phyloP scores from a whole-genome alignment of 30 jellyfish, hydroid and myxozoan genomes.

The Aurelia coerulea region DNA sequence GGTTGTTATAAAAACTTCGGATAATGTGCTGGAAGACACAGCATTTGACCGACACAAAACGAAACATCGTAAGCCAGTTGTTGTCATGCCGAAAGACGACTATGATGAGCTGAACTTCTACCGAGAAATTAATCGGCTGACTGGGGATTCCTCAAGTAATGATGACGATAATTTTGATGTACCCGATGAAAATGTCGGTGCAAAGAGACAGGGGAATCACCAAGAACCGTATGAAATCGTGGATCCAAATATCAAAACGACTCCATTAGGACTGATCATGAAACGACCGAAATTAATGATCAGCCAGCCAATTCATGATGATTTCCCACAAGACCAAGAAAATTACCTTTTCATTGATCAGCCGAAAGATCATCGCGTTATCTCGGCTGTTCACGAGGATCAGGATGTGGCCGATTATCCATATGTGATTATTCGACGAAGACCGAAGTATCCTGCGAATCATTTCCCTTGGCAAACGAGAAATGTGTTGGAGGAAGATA shows the following conservation, averaged over 20 bases:
- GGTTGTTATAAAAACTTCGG: slow-evolving; percentile 43
- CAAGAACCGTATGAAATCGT: slow-evolving; percentile 63
- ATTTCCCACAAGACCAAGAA: slow-evolving; percentile 71
- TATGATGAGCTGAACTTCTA: slow-evolving; percentile 63
- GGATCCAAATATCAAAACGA: slow-evolving; percentile 14
- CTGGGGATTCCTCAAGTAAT: slow-evolving; percentile 43
- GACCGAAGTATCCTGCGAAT: slow-evolving; percentile 16
- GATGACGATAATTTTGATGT: slow-evolving; percentile 10
- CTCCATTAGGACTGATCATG: slow-evolving; percentile 12
- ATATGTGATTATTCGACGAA: slow-evolving; percentile 38
- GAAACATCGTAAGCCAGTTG: slow-evolving; percentile 44
- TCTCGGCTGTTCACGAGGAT: slow-evolving; percentile 66
- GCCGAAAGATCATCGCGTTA: slow-evolving; percentile 30
- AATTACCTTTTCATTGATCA: slow-evolving; percentile 51
- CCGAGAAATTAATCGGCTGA: slow-evolving; percentile 57
- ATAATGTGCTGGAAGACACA: slow-evolving; percentile 41
- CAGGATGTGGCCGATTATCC: slow-evolving; percentile 38
- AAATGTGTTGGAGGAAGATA: slow-evolving; percentile 51
- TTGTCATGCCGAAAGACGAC: slow-evolving; percentile 68
- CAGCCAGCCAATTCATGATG: slow-evolving; percentile 81
- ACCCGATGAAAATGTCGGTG: background rate
- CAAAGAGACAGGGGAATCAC: background rate
- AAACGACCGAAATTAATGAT: slow-evolving; percentile 40
- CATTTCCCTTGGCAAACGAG: slow-evolving; percentile 64
- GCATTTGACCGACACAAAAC: slow-evolving; percentile 9